Evolutionary conservation across 1,140 invertebrate genomes (phyloP), one percentile per base, ranked within the genome.

Genomic region (Brachionus rotundiformis): DNA sequence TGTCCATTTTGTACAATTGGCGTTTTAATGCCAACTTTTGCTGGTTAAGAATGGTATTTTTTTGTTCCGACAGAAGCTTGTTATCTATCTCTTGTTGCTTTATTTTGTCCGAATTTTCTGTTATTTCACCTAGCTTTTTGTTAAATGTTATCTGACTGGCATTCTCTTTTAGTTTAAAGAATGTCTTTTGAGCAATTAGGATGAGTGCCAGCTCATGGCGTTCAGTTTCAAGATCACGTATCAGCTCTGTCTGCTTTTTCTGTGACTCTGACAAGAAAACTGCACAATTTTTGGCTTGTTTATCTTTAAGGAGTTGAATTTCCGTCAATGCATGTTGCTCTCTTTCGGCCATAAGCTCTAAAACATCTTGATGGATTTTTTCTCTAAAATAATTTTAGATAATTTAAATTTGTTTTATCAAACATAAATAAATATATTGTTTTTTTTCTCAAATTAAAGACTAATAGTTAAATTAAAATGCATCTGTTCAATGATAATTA

Each of bases 91-190:
- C 83, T 31, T 85, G 83, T 73, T 86, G 85, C 76, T 85, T 86
- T 71, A 84, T 85, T 16, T 80, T 73, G 25, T 87, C 85, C 11
- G 84, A 83, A 19, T 85, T 82, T 73, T 85, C 85, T 11, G 83
- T 83, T 80, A 44, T 41, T 65, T 73, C 79, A 8, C 84, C 85
- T 73, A 86, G 85, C 65, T 83, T 83, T 65, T 85, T 85, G 11
- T 83, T 80, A 82, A 84, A 85, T 82, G 84, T 84, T 41, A 84
- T 84, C 82, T 83, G 83, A 44, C 82, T 84, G 73, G 85, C 83
- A 65, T 86, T 86, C 63, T 85, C 84, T 82, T 83, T 84, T 86
- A 86, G 86, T 16, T 83, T 84, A 47, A 84, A 85, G 83, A 87
- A 85, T 25, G 85, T 83, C 75, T 86, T 87, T 84, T 86, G 84